A percentile compares a stretch with the other conserved stretches of the same genome.
These are phyloP conservation scores for Stomorhina lunata DNA, from an alignment of 2,888 invertebrate species.

Conservation along the genomic window DNA sequence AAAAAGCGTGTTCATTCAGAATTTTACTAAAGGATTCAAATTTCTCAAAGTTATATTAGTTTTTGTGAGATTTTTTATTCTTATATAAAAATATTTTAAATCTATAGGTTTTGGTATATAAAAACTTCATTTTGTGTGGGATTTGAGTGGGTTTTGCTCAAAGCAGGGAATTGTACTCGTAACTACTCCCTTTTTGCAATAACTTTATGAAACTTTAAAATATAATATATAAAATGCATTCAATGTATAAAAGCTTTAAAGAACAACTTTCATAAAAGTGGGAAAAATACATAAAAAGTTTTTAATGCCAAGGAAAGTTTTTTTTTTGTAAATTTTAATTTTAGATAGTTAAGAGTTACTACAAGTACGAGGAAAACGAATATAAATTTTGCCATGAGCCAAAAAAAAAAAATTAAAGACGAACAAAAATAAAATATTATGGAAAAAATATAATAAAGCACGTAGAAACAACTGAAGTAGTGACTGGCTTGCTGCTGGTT, in stretches of 20 bases:
- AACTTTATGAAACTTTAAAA: constrained; percentile 7
- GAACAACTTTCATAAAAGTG: constrained; percentile 60
- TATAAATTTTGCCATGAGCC: constrained; percentile 49
- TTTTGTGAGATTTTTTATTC: no score
- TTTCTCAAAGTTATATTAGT: no score
- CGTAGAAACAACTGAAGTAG: constrained; percentile 49
- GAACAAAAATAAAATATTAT: constrained; percentile 47
- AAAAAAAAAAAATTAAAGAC: constrained; percentile 48
- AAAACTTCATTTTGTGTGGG: not conserved
- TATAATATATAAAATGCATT: constrained; percentile 1
- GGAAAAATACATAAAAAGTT: constrained; percentile 63
- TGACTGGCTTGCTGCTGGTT: constrained; percentile 42
- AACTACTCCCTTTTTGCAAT: not conserved
- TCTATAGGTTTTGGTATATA: no score
- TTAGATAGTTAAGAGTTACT: no score
- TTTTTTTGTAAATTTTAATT: no score
- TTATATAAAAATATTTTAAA: no score
- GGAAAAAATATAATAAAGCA: constrained; percentile 26
- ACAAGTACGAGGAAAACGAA: constrained; percentile 33
- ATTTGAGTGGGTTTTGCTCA: not conserved
- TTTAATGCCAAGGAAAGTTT: constrained; percentile 64
- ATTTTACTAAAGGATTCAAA: no score
- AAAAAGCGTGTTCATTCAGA: no score
- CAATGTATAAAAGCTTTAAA: constrained; percentile 38
- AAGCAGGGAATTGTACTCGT: constrained; percentile 39